phyloP scores from a whole-genome alignment of 1,140 invertebrate genomes.

The Cotesia vestalis region DNA sequence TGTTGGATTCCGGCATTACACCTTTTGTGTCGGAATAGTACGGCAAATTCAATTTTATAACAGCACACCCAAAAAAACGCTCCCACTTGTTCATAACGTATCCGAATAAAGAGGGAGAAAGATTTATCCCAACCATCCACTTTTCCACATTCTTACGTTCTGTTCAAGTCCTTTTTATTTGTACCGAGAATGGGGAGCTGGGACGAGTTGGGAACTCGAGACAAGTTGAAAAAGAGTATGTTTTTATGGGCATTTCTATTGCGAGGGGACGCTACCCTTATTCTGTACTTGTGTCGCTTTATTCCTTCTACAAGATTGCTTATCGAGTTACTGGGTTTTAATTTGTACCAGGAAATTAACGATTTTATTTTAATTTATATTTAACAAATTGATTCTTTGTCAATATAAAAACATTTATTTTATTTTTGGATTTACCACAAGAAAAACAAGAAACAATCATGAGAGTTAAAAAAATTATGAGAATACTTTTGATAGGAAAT shows the following conservation, averaged over 20 bases:
- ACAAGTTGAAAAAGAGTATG: too few species aligned
- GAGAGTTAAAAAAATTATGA: neutral
- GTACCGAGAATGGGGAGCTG: neutral
- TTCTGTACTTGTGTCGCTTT: neutral
- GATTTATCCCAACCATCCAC: neutral
- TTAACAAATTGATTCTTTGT: neutral
- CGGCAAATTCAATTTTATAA: neutral
- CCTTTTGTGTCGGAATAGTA: constrained; percentile 4
- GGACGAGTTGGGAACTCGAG: too few species aligned
- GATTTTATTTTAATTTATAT: neutral
- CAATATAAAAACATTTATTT: neutral
- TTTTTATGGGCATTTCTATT: constrained; percentile 8
- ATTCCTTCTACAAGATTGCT: neutral
- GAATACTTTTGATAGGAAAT: too few species aligned
- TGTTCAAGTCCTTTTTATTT: too few species aligned
- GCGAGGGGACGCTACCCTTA: neutral
- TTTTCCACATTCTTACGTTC: too few species aligned
- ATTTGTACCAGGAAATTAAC: neutral
- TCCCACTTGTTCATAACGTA: constrained; percentile 41
- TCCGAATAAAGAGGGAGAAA: neutral
- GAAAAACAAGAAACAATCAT: neutral
- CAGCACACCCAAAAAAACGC: constrained; percentile 10
- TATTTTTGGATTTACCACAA: constrained; percentile 3
- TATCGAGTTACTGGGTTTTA: neutral
- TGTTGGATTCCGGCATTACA: constrained; percentile 13